Evolutionary conservation across 2,888 invertebrate genomes (phyloP).

Genomic region (Teleogryllus oceanicus): DNA sequence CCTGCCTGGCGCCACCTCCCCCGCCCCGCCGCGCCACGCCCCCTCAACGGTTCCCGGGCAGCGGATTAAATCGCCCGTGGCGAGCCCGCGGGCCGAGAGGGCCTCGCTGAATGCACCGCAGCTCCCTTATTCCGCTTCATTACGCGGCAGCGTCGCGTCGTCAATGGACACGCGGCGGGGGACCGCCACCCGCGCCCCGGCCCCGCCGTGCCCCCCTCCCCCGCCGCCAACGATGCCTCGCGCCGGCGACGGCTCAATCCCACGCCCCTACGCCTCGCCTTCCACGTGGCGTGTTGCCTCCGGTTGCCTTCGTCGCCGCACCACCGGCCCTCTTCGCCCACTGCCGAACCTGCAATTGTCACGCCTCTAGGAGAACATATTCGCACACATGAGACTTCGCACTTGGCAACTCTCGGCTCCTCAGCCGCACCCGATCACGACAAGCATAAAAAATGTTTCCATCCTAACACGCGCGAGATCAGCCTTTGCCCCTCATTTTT

Average conservation of each 20-base stretch:
- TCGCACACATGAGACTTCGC: not conserved
- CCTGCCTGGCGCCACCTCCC: not conserved
- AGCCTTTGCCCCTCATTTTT: too few species aligned
- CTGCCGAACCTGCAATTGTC: not conserved
- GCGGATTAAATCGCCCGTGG: not conserved
- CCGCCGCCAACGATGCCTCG: not conserved
- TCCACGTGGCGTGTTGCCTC: not conserved
- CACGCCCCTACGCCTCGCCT: not conserved
- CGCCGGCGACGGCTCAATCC: not conserved
- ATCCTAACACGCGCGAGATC: too few species aligned
- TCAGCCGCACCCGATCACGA: too few species aligned
- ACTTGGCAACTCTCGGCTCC: too few species aligned
- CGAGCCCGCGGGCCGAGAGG: not conserved
- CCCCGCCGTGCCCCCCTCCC: not conserved
- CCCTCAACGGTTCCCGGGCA: not conserved
- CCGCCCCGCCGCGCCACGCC: not conserved
- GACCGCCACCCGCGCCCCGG: not conserved
- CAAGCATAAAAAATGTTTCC: too few species aligned
- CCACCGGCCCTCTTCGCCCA: not conserved
- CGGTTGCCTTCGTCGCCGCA: too few species aligned
- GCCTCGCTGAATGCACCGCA: not conserved
- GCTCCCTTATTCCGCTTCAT: not conserved
- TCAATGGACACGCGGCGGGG: not conserved
- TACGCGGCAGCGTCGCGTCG: not conserved
- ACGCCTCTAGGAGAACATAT: not conserved